Evolutionary conservation across 1,140 invertebrate species (phyloP), one percentile per base, ranked within the genome.

Genomic region (Radopholus similis): DNA sequence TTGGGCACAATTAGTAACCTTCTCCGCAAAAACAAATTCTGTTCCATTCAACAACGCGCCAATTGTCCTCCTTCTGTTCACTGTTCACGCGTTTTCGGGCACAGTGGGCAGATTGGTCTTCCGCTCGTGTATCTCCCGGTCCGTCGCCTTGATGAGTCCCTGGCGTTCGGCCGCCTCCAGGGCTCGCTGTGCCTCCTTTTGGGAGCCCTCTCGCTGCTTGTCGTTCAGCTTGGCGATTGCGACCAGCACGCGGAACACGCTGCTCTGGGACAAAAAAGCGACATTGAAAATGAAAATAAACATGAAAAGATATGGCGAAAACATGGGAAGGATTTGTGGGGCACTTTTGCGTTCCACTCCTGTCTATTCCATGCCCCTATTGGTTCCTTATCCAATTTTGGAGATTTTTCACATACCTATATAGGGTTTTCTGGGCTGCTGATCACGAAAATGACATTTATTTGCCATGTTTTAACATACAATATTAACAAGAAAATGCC

Each of bases 211-310:
- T 18, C 76, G 57, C 47, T 77, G 76, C n/a, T 70, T 74, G 2
- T 42, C 53, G 40, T 60, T 58, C 18, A 82, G 38, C 44, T 83
- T 81, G 15, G 78, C 76, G 11, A 81, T 78, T 9, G 81, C 79
- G 2, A 81, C 71, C 4, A 81, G 67, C 26, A 81, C 66, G 35
- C 74, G 66, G 65, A 81, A 81, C 8, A 83, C 58, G 54, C 81
- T 76, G 37, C 56, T 80, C 80, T 80, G 32, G 72, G 77, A 68
- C 5, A 47, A 23, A 51, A 21, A n/a, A n/a, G 15, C 3, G 11
- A 23, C 2, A 11, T 21, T 32, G 23, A 18, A 2, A 65, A 32
- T 37, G 6, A 63, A 8, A 11, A 68, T 13, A 2, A 66, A 18
- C 65, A 64, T 18, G 37, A 26, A 51, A 28, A 40, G 51, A 21